Conservation (phyloP, 2,797 vertebrate genomes). For the Buceros bicornis region DNA sequence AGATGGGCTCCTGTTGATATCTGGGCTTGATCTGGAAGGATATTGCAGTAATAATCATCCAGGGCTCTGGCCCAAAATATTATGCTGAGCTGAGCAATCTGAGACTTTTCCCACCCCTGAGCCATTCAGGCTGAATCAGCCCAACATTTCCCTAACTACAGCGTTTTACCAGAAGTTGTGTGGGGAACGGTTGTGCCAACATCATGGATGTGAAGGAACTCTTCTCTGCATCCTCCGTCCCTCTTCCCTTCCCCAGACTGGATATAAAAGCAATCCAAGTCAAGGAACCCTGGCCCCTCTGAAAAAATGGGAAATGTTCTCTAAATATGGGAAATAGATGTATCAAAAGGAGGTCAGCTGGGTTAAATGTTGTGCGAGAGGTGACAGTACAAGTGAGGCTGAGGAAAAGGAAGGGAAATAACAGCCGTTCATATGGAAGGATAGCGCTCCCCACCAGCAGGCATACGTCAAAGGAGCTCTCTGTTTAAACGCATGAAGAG, state of each 20-base stretch:
- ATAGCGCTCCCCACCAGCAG: background rate
- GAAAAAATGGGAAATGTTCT: background rate
- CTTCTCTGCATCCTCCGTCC: accelerated
- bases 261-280: background rate
- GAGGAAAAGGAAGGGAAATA: background rate
- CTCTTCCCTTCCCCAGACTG: background rate
- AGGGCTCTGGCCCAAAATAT: background rate
- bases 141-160: background rate
- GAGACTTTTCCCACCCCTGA: background rate
- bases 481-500: background rate
- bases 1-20: background rate
- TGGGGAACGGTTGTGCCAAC: background rate
- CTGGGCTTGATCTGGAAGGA: slow-evolving; percentile 15
- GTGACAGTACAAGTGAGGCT: background rate
- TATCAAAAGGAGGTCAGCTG: background rate
- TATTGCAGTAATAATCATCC: background rate
- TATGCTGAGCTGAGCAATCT: background rate
- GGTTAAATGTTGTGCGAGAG: background rate
- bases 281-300: accelerated
- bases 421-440: background rate
- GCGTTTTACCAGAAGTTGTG: background rate
- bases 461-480: background rate
- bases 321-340: background rate
- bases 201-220: background rate
- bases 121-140: background rate